Evolutionary conservation across 1,140 invertebrate genomes (phyloP).

Genomic region (Matsumurasca onukii): DNA sequence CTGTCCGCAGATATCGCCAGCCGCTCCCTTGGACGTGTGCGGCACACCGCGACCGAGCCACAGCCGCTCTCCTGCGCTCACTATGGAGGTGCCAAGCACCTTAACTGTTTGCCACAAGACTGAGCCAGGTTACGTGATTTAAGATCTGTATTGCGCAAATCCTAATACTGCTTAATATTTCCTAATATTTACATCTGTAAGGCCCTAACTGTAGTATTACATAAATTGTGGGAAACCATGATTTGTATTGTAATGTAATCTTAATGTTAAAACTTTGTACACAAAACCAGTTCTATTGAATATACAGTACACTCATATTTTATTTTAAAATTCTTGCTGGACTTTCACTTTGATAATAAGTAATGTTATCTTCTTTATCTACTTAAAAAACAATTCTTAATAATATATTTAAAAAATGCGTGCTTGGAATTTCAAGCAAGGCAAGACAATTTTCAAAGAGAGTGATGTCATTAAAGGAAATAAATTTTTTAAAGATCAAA

Average conservation of each 20-base stretch:
- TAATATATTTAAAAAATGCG: no score
- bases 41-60: not conserved
- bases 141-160: constrained; percentile 13
- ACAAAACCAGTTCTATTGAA: constrained; percentile 36
- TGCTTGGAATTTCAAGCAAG: no score
- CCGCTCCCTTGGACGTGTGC: not conserved
- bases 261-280: constrained; percentile 34
- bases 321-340: constrained; percentile 15
- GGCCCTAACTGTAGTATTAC: constrained; percentile 32
- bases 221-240: constrained; percentile 28
- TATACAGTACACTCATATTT: constrained; percentile 30
- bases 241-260: constrained; percentile 29
- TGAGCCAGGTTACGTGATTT: constrained; percentile 20
- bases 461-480: no score
- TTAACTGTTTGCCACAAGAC: constrained; percentile 16
- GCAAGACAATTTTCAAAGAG: no score
- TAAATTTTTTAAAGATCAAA: no score
- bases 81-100: constrained; percentile 8
- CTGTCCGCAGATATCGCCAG: not conserved
- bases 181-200: constrained; percentile 32
- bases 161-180: constrained; percentile 25
- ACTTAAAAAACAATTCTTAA: not conserved
- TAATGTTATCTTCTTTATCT: not conserved
- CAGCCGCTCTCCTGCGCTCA: not conserved
- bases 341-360: no score